A percentile compares a stretch with the other conserved stretches of the same genome.
Evolutionary conservation across 2,888 invertebrate species (phyloP).

Genomic region (Ellobium chinense): DNA sequence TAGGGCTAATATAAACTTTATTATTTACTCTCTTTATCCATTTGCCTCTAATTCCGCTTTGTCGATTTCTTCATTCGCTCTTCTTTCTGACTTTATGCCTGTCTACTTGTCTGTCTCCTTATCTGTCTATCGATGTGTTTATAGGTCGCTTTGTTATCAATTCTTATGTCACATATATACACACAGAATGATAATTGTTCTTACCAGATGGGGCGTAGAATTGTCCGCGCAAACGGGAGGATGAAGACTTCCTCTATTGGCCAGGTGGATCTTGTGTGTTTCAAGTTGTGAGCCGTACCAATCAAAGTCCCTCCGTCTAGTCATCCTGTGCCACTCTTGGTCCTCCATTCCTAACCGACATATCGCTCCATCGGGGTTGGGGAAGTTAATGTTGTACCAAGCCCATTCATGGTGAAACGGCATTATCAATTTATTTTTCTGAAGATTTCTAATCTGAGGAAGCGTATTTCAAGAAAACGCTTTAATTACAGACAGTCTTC

Average conservation of each 20-base stretch:
- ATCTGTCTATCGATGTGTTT: neutral
- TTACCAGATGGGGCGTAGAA: slow-evolving; percentile 15
- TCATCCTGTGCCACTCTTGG: slow-evolving; percentile 24
- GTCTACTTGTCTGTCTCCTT: neutral
- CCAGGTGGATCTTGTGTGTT: neutral
- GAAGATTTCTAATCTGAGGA: too few relatives aligned
- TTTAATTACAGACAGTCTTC: too few relatives aligned
- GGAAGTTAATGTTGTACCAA: slow-evolving; percentile 40
- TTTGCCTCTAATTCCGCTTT: too few relatives aligned
- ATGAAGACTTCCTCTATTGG: neutral
- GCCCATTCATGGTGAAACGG: slow-evolving; percentile 38
- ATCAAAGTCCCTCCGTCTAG: slow-evolving; percentile 34
- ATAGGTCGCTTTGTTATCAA: neutral
- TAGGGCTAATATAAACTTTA: too few relatives aligned
- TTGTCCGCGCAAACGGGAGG: neutral
- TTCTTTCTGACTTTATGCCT: neutral
- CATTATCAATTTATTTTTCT: too few relatives aligned
- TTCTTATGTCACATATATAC: neutral
- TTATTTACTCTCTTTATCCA: too few relatives aligned
- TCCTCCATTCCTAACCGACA: slow-evolving; percentile 10
- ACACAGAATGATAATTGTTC: too few relatives aligned
- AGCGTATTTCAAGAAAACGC: too few relatives aligned
- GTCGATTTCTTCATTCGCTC: neutral
- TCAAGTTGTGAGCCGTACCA: slow-evolving; percentile 17
- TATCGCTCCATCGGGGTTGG: slow-evolving; percentile 33